phyloP scores from a whole-genome alignment of 2,113 vertebrate genomes.

The Puffinus mauretanicus region DNA sequence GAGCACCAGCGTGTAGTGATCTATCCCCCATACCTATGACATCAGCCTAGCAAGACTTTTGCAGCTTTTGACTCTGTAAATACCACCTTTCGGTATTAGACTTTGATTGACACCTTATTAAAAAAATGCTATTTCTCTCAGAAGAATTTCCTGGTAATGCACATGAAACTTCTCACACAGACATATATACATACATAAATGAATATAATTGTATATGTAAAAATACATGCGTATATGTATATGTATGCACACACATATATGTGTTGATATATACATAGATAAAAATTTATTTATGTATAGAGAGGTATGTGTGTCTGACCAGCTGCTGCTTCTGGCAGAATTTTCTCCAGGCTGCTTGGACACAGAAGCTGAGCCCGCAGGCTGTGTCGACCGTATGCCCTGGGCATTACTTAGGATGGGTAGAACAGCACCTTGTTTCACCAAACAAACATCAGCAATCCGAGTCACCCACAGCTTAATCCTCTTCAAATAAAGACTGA shows the following conservation, averaged over 20 bases:
- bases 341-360: background rate
- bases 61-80: background rate
- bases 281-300: background rate
- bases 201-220: background rate
- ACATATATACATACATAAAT: background rate
- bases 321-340: background rate
- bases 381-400: rapidly evolving
- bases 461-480: background rate
- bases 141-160: background rate
- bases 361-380: background rate
- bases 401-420: background rate
- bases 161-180: background rate
- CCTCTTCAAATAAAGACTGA: slow-evolving; percentile 3
- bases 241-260: background rate
- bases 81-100: background rate
- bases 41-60: background rate
- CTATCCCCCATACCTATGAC: background rate
- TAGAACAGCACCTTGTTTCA: background rate
- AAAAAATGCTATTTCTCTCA: background rate
- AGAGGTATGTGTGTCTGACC: background rate
- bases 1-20: background rate
- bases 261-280: background rate
- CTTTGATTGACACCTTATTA: background rate
- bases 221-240: background rate
- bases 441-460: background rate